Evolutionary conservation across 2,888 invertebrate genomes (phyloP), one percentile per base, ranked within the genome.

Genomic region (Andrena bicolor): DNA sequence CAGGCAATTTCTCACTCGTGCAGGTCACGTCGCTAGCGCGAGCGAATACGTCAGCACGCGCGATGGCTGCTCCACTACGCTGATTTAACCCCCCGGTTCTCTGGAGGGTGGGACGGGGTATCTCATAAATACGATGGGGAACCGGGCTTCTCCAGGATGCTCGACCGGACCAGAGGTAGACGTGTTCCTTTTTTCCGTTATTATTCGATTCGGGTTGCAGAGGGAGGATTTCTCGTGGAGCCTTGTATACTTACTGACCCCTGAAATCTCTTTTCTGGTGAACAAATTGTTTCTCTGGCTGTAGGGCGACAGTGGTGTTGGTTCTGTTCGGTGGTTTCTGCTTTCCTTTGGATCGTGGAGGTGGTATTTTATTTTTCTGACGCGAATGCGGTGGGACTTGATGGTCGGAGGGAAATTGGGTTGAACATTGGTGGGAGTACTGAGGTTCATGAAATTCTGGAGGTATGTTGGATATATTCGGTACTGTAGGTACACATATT

Each of bases 1-100:
- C 79, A 75, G 76, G 66, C 85, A 74, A 86, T 86, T 86, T 86
- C 75, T 84, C 86, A 61, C 58, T 65, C 82, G 86, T 83, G 77
- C 83, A 69, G 53, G 76, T 88, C 88, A 84, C 88, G 86, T 88
- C 76, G 30, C 30, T 65, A 65, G 71, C 69, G 70, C 69, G 77
- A 80, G 51, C 76, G 58, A 73, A 77, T 73, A 76, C 85, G 85
- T 82, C 85, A 85, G 82, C 75, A 75, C 64, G 30, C 70, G 56
- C 56, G 56, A 20, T 65, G 49, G 16, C 23, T 63, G 16, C 32
- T 64, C 28, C 61, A 20, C 56, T 35, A 74, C 82, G 64, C 76
- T 85, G 85, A 83, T 87, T 85, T 77, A 61, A 41, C 75, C 82
- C 30, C 23, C 8, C 53, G 35, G n/a, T 48, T 35, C 13, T 30